Conservation (phyloP, 2,797 vertebrate species). For the Poeciliopsis infans region DNA sequence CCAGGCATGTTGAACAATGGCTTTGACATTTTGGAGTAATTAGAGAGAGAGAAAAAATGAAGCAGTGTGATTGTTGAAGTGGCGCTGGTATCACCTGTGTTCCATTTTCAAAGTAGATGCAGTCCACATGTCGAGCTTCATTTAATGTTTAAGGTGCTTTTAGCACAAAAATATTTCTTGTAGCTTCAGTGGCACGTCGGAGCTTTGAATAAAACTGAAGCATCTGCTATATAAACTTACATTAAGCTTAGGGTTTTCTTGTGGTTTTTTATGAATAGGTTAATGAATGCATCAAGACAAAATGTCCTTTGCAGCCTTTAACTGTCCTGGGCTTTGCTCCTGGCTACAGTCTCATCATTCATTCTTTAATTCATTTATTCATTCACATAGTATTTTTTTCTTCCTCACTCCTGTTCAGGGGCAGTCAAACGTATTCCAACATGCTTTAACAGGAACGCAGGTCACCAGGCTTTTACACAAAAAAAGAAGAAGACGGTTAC, state of each 20-base stretch:
- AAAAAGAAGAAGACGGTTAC: constrained; percentile 19
- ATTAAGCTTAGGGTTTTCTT: constrained; percentile 29
- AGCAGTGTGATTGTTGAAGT: constrained; percentile 1
- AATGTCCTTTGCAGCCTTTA: constrained; percentile 41
- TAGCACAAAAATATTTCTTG: constrained; percentile 18
- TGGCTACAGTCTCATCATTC: constrained; percentile 26
- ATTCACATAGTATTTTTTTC: constrained; percentile 10
- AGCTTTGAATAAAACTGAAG: constrained; percentile 25
- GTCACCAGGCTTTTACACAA: constrained; percentile 36
- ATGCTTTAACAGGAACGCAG: constrained; percentile 48
- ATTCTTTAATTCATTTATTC: constrained; percentile 24
- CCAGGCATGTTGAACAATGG: constrained; percentile 27
- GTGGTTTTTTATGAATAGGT: constrained; percentile 32
- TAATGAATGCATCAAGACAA: constrained; percentile 27
- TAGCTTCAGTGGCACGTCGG: constrained; percentile 13
- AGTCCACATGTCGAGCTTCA: constrained; percentile 39
- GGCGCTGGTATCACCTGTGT: constrained; percentile 17
- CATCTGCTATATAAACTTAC: constrained; percentile 32
- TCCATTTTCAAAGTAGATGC: constrained; percentile 34
- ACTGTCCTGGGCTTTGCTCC: constrained; percentile 22
- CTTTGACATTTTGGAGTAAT: constrained; percentile 29
- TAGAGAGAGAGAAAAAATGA: not conserved
- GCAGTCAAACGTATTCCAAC: constrained; percentile 48
- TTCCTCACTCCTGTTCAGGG: constrained; percentile 35
- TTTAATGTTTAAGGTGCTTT: constrained; percentile 24